These are phyloP conservation scores for Abramis brama DNA, from an alignment of 2,113 vertebrate genomes.

Conservation along the genomic window DNA sequence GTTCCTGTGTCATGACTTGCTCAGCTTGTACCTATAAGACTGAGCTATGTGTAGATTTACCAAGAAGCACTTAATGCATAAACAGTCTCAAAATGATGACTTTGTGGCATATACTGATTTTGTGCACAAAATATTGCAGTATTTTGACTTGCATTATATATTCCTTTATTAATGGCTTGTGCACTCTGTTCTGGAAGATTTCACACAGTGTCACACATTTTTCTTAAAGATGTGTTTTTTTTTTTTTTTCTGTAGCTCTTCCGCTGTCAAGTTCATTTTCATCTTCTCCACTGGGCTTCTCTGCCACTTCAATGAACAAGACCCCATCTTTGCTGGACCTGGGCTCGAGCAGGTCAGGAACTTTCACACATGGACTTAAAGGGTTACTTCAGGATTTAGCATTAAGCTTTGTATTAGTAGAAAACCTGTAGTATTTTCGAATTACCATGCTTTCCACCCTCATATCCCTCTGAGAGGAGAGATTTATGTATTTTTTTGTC, in stretches of 20 bases:
- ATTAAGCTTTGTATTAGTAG: too few relatives aligned
- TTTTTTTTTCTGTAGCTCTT: constrained; percentile 61
- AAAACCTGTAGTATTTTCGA: too few relatives aligned
- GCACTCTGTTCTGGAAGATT: not conserved
- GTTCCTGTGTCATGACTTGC: not conserved
- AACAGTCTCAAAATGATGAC: not conserved
- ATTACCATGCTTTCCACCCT: too few relatives aligned
- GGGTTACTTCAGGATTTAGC: too few relatives aligned
- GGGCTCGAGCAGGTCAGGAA: constrained; percentile 88
- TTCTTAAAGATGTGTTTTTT: not conserved
- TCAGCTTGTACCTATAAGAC: not conserved
- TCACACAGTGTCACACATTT: not conserved
- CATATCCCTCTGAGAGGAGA: too few relatives aligned
- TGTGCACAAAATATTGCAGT: not conserved
- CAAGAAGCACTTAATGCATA: constrained; percentile 5
- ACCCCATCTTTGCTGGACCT: constrained; percentile 87
- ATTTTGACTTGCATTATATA: not conserved
- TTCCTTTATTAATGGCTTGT: not conserved
- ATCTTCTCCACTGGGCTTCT: constrained; percentile 61
- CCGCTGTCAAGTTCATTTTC: constrained; percentile 63
- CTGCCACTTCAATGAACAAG: constrained; percentile 79
- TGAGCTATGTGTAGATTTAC: not conserved
- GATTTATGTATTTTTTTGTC: too few relatives aligned
- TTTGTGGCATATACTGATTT: not conserved
- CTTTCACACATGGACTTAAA: not conserved